Evolutionary conservation across 2,797 vertebrate genomes (phyloP).

Genomic region (Sarcoramphus papa): DNA sequence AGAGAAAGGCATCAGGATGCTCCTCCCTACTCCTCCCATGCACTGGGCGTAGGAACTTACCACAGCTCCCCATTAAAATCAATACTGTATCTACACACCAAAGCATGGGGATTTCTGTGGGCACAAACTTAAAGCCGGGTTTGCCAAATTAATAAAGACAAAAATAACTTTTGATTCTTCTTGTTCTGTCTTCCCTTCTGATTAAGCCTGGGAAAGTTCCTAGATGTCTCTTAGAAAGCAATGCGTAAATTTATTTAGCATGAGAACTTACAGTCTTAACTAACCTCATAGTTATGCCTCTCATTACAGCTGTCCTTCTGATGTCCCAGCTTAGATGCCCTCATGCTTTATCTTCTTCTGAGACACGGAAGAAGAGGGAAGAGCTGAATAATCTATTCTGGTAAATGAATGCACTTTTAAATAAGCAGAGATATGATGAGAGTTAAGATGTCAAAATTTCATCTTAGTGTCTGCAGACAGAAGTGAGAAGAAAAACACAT

Average conservation of each 20-base stretch:
- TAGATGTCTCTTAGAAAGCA: background rate
- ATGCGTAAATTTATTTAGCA: background rate
- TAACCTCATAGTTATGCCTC: background rate
- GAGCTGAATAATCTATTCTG: background rate
- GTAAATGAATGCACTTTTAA: background rate
- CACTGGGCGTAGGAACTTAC: background rate
- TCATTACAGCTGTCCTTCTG: background rate
- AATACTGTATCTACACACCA: background rate
- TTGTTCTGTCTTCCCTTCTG: background rate
- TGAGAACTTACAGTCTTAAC: background rate
- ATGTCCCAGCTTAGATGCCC: background rate
- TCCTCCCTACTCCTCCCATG: background rate
- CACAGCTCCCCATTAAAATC: background rate
- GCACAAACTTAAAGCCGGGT: background rate
- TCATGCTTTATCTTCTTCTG: background rate
- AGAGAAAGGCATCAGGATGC: background rate
- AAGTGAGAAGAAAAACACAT: background rate
- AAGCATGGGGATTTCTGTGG: too few species aligned
- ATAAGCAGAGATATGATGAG: background rate
- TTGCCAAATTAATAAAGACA: background rate
- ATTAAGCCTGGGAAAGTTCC: background rate
- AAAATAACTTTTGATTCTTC: background rate
- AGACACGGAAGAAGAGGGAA: background rate
- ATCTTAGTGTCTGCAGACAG: background rate
- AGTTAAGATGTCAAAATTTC: background rate